A percentile compares a stretch with the other conserved stretches of the same genome.
Evolutionary conservation across 2,888 invertebrate genomes (phyloP).

Genomic region (Chrysolina haemoptera): DNA sequence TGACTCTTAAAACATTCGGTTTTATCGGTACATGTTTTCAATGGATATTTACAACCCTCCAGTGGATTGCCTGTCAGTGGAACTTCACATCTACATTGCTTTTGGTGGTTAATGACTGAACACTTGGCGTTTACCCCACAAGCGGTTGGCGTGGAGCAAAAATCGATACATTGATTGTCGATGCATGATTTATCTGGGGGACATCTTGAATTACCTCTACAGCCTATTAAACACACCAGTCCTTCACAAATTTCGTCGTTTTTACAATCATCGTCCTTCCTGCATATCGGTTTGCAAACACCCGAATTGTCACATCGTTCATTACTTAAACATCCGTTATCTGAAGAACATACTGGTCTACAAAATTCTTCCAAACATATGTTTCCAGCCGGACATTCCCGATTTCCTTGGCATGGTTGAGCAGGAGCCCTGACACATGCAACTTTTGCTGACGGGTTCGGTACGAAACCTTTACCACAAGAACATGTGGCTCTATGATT

Average conservation of each 20-base stretch:
- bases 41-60: conserved; percentile 80
- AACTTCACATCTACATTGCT: conserved; percentile 81
- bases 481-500: conserved; percentile 88
- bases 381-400: conserved; percentile 78
- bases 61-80: conserved; percentile 83
- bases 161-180: conserved; percentile 84
- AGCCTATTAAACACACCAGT: conserved; percentile 84
- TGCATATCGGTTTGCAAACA: conserved; percentile 87
- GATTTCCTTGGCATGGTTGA: conserved; percentile 81
- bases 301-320: conserved; percentile 84
- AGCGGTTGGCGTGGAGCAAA: conserved; percentile 82
- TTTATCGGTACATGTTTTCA: conserved; percentile 76
- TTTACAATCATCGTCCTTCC: conserved; percentile 88
- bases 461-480: conserved; percentile 84
- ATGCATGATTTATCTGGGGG: conserved; percentile 81
- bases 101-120: conserved; percentile 78
- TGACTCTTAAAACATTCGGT: conserved; percentile 80
- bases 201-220: conserved; percentile 86
- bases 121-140: conserved; percentile 90
- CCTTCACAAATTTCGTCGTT: conserved; percentile 91
- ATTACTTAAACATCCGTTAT: conserved; percentile 84
- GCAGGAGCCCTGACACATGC: conserved; percentile 89
- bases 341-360: conserved; percentile 83
- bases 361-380: conserved; percentile 84
- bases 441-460: conserved; percentile 90